These are phyloP conservation scores for Choristoneura fumiferana DNA, from an alignment of 1,140 invertebrate genomes.

Conservation along the genomic window DNA sequence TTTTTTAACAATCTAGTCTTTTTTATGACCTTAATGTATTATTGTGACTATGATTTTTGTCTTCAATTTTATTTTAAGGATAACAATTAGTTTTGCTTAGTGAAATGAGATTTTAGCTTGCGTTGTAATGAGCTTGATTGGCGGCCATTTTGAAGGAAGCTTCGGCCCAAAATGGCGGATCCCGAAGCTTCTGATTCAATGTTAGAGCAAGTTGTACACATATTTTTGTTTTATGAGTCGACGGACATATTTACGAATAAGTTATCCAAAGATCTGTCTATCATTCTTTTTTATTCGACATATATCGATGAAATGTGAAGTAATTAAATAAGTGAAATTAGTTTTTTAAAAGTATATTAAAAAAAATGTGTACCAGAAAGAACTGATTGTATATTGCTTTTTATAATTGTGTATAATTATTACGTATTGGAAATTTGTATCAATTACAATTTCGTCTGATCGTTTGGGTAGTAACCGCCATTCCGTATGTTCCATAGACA, in stretches of 20 bases:
- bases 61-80: conserved; percentile 29
- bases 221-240: conserved; percentile 11
- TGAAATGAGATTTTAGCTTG: conserved; percentile 32
- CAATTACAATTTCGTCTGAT: neutral
- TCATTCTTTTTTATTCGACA: conserved; percentile 8
- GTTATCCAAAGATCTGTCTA: conserved; percentile 20
- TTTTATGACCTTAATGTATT: conserved; percentile 49
- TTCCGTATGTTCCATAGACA: neutral
- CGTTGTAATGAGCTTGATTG: neutral
- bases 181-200: neutral
- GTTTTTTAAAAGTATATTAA: conserved; percentile 27
- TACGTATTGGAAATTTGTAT: conserved; percentile 10
- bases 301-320: conserved; percentile 5
- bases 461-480: neutral
- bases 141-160: neutral
- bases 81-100: conserved; percentile 40
- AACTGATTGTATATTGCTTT: conserved; percentile 42
- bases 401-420: conserved; percentile 16
- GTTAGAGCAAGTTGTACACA: conserved; percentile 10
- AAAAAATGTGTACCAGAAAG: conserved; percentile 39
- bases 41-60: conserved; percentile 31
- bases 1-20: conserved; percentile 63
- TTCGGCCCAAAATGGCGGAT: neutral
- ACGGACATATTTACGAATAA: conserved; percentile 16
- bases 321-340: conserved; percentile 16